Evolutionary conservation across 2,888 invertebrate species (phyloP).

Genomic region (Agrotis puta): DNA sequence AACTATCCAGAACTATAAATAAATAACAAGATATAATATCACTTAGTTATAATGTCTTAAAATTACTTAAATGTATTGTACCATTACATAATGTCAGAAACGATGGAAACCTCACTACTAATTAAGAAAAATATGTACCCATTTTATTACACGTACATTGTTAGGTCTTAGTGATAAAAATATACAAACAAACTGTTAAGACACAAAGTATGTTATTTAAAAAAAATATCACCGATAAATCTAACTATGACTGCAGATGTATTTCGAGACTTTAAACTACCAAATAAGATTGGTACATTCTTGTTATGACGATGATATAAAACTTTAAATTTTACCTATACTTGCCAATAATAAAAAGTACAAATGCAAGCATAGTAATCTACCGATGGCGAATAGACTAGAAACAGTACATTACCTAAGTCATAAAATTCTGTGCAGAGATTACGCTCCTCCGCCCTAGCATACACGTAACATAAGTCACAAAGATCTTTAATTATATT

Average conservation of each 20-base stretch:
- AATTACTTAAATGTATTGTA: conserved; percentile 38
- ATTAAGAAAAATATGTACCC: conserved; percentile 21
- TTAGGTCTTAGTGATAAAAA: conserved; percentile 31
- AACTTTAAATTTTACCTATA: conserved; percentile 10
- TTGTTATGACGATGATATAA: conserved; percentile 22
- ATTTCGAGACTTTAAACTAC: conserved; percentile 50
- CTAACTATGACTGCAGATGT: conserved; percentile 42
- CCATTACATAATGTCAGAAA: conserved; percentile 32
- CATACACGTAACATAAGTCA: conserved; percentile 52
- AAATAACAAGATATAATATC: conserved; percentile 70
- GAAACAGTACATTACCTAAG: conserved; percentile 56
- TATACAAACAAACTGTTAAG: conserved; percentile 24
- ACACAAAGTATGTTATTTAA: conserved; percentile 23
- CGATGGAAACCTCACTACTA: conserved; percentile 21
- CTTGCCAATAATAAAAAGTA: conserved; percentile 21
- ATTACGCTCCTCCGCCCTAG: conserved; percentile 61
- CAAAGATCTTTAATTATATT: conserved; percentile 17
- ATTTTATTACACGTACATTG: conserved; percentile 16
- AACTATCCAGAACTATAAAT: conserved; percentile 58
- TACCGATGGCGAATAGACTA: conserved; percentile 66
- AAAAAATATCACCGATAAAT: conserved; percentile 24
- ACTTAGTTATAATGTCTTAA: conserved; percentile 53
- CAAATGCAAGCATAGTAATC: conserved; percentile 34
- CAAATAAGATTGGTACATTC: conserved; percentile 30
- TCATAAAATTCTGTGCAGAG: conserved; percentile 63